These are phyloP conservation scores for Nomada fabriciana DNA, from an alignment of 2,888 invertebrate species.

Conservation along the genomic window DNA sequence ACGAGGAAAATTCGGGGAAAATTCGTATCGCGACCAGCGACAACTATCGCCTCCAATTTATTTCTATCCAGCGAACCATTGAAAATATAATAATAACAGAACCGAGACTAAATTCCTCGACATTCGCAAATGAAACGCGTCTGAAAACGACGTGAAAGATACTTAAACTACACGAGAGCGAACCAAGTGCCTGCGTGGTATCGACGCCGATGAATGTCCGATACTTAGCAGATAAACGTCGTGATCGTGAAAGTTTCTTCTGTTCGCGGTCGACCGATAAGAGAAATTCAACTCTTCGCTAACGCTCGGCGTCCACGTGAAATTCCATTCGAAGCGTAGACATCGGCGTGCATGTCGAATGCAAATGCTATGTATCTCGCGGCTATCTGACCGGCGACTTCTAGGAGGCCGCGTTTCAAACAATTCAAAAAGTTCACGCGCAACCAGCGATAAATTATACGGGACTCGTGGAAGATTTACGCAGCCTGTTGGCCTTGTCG, in stretches of 20 bases:
- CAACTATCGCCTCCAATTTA: too few relatives aligned
- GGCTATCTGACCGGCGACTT: conserved; percentile 27
- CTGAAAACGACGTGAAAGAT: not conserved
- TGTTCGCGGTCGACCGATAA: conserved; percentile 22
- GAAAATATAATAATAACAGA: too few relatives aligned
- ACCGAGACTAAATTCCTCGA: too few relatives aligned
- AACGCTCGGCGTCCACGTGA: conserved; percentile 20
- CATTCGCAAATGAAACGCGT: not conserved
- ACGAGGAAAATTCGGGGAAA: too few relatives aligned
- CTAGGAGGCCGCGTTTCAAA: not conserved
- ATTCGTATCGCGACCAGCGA: too few relatives aligned
- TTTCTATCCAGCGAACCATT: too few relatives aligned
- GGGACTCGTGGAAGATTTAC: not conserved
- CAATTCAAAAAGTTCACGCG: conserved; percentile 11
- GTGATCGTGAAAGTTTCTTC: conserved; percentile 26
- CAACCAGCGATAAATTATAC: conserved; percentile 29
- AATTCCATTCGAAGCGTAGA: not conserved
- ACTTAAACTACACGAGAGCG: not conserved
- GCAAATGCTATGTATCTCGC: conserved; percentile 29
- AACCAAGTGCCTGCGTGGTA: not conserved
- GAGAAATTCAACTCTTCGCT: conserved; percentile 4
- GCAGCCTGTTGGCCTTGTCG: conserved; percentile 17
- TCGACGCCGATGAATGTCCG: conserved; percentile 5
- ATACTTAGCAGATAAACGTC: conserved; percentile 17
- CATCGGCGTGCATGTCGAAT: conserved; percentile 10